A percentile compares a stretch with the other conserved stretches of the same genome.
phyloP scores from a whole-genome alignment of 2,797 vertebrate species.

The Falco berigora region DNA sequence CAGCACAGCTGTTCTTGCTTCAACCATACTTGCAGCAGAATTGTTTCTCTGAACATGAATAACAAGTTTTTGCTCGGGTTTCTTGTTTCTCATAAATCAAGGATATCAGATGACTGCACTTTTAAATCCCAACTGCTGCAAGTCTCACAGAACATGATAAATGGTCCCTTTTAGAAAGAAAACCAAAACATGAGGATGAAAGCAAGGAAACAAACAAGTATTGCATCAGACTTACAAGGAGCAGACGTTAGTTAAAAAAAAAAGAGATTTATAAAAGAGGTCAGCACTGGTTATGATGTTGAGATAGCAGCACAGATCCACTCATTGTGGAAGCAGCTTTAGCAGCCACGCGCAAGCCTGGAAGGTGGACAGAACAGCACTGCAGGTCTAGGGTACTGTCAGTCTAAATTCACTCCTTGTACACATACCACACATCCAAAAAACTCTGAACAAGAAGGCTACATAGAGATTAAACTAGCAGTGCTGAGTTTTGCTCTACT shows the following conservation, averaged over 20 bases:
- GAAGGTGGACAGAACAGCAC: neutral
- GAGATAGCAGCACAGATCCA: accelerated
- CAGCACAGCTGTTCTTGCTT: neutral
- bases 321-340: accelerated
- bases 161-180: neutral
- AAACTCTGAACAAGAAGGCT: accelerated
- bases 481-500: accelerated
- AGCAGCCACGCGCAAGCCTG: accelerated
- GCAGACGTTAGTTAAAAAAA: accelerated
- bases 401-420: neutral
- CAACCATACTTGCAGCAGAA: neutral
- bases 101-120: neutral
- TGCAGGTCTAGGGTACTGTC: accelerated
- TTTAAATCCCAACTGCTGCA: neutral
- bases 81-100: neutral
- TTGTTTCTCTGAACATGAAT: neutral
- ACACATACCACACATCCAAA: accelerated
- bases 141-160: neutral
- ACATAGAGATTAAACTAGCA: accelerated
- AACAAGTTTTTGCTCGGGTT: neutral
- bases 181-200: neutral
- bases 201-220: neutral
- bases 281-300: accelerated
- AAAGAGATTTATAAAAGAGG: neutral
- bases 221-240: neutral